Base-by-base conservation (phyloP, 2,113 vertebrate species). In the Onychorhynchus coronatus region DNA sequence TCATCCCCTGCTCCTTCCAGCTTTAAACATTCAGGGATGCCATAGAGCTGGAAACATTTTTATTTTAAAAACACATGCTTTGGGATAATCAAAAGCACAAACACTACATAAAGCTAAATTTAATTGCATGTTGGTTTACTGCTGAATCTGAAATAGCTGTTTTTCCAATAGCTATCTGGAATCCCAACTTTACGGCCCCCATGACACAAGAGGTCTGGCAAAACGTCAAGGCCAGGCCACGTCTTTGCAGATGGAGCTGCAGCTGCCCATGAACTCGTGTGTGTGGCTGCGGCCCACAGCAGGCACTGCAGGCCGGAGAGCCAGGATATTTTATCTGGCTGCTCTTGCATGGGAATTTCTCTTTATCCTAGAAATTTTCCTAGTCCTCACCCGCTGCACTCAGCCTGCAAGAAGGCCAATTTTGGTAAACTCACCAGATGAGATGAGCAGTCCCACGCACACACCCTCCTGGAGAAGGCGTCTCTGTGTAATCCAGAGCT, bases 161-260 rank as follows among this genome's bases (percentile, higher is more conserved):
- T 94, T 95, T 96, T 93, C 89, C 93, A 91, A 74, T 28, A 93
- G 83, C 82, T 92, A 14, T 85, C 71, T 93, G 77, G 85, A 92
- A 93, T 91, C 82, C 75, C 93, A 95, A 37, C 77, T 97, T 96
- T 96, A 95, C 53, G 14, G 89, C 39, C 91, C 94, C 93, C 94
- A 66, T 58, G 95, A 94, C 33, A 86, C 72, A 84, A 72, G 78
- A 71, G 35, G 31, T 41, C 82, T 95, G 92, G 94, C 92, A 95
- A 24, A 35, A 46, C 27, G 15, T 94, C 94, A 95, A 97, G 70
- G 18, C 88, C 71, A 92, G 93, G 89, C 78, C 72, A 37, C 10
- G 44, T 49, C 25, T 63, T 41, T 76, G 82, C 85, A 68, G 79
- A n/a, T 37, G 75, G 63, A 89, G 67, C 30, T 47, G 85, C 39